These are phyloP conservation scores for Falco rusticolus DNA, from an alignment of 2,797 vertebrate species.

Conservation along the genomic window DNA sequence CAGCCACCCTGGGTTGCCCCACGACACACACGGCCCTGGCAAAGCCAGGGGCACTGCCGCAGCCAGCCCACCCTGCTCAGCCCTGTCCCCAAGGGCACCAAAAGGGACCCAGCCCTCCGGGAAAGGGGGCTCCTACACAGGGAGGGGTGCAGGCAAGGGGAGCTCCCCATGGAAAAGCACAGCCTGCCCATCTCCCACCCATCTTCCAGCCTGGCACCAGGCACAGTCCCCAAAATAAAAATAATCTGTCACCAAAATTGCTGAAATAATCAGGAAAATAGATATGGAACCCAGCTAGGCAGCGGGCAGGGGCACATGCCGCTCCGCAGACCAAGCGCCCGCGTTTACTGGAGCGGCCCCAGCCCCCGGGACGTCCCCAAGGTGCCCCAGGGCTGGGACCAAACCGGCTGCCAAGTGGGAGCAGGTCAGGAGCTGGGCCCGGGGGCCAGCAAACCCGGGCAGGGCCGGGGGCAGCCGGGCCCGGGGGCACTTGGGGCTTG, in stretches of 20 bases:
- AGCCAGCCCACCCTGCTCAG: neutral
- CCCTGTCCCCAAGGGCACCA: too few relatives aligned
- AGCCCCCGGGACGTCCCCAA: neutral
- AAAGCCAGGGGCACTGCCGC: neutral
- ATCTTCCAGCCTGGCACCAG: neutral
- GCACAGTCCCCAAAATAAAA: neutral
- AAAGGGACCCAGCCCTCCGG: neutral
- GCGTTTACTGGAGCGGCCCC: neutral
- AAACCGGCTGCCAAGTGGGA: neutral
- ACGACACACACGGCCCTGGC: accelerated
- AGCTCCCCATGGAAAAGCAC: neutral
- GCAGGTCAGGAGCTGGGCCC: neutral
- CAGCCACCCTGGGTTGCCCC: neutral
- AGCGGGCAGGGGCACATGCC: neutral
- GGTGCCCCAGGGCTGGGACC: neutral
- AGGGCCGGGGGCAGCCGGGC: neutral
- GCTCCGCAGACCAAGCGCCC: neutral
- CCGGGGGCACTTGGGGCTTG: neutral
- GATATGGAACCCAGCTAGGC: neutral
- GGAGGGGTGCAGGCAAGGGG: neutral
- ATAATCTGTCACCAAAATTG: neutral
- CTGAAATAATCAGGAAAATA: neutral
- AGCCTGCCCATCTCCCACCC: neutral
- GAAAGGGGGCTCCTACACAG: neutral
- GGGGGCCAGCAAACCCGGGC: too few relatives aligned